Evolutionary conservation across 2,888 invertebrate genomes (phyloP), one percentile per base, ranked within the genome.

Genomic region (Polymixis flavicincta): DNA sequence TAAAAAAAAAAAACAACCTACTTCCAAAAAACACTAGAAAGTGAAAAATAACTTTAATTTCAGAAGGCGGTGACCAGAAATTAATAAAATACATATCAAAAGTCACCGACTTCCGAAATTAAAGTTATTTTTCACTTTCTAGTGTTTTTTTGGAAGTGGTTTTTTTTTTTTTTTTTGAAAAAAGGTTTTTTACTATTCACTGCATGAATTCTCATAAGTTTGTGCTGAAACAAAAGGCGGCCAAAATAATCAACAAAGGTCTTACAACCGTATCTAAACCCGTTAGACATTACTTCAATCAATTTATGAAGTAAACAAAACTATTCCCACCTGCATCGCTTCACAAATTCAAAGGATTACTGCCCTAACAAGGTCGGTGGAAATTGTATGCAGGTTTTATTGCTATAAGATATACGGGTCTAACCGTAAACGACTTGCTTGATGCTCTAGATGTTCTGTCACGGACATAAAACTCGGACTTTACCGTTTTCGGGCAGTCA

Each of bases 371-470:
- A 85, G 83, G 85, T 85, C 82, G 80, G 81, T 76, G 79, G 84
- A 87, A 89, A 89, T 90, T 88, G 89, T 89, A 90, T 90, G 88
- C 88, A 87, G 85, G 88, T 89, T 91, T 92, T 88, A 88, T 89
- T 88, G 83, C 89, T 76, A 81, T 76, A 84, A 88, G 88, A 88
- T 88, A 87, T 89, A 91, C 88, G 89, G 85, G 85, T 77, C 74
- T 81, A 57, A 82, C 87, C 86, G 69, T 89, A 87, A 87, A 89
- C 84, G 77, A 60, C 71, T 75, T 64, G 77, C 59, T 78, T 72
- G 75, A 83, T 82, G 84, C 57, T 77, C 65, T 77, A 74, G 67
- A 83, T 81, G 82, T 67, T 73, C 72, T 78, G 86, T 87, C 83
- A 61, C 72, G 74, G 67, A n/a, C 85, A 74, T 85, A 88, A 85